Percentiles rank a stretch among this genome's conserved stretches.
These are phyloP conservation scores for Rhagologus leucostigma DNA, from an alignment of 2,113 vertebrate genomes.

Conservation along the genomic window DNA sequence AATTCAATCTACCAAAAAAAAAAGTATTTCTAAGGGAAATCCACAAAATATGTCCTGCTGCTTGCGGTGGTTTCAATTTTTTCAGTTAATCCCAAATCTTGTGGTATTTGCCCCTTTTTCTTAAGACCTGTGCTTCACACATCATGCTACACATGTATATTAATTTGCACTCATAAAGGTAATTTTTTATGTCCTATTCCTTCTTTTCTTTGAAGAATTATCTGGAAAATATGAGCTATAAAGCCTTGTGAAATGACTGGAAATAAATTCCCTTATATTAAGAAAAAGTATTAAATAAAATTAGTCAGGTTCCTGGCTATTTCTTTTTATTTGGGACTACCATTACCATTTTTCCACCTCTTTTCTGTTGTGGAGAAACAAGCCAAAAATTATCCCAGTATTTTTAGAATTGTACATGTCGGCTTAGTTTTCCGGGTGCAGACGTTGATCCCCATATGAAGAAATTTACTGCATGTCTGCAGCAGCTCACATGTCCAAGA, in stretches of 20 bases:
- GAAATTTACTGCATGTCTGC: background rate
- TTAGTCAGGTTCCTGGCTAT: background rate
- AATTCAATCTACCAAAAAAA: background rate
- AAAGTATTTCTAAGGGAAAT: background rate
- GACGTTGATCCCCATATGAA: accelerated
- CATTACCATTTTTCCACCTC: background rate
- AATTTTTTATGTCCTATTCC: background rate
- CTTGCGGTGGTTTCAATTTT: background rate
- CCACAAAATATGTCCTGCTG: background rate
- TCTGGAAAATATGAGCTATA: background rate
- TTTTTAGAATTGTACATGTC: background rate
- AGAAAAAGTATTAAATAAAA: background rate
- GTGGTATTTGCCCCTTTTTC: background rate
- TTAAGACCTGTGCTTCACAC: background rate
- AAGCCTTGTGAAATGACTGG: background rate
- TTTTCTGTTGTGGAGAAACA: background rate
- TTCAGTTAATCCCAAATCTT: background rate
- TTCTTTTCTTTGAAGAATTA: background rate
- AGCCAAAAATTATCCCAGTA: background rate
- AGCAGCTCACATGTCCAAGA: background rate
- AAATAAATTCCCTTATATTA: background rate
- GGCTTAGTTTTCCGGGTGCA: accelerated
- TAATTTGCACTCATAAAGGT: background rate
- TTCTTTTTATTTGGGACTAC: background rate
- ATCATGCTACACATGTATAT: accelerated